Evolutionary conservation across 1,140 invertebrate genomes (phyloP).

Genomic region (Lutraria rhynchaena): DNA sequence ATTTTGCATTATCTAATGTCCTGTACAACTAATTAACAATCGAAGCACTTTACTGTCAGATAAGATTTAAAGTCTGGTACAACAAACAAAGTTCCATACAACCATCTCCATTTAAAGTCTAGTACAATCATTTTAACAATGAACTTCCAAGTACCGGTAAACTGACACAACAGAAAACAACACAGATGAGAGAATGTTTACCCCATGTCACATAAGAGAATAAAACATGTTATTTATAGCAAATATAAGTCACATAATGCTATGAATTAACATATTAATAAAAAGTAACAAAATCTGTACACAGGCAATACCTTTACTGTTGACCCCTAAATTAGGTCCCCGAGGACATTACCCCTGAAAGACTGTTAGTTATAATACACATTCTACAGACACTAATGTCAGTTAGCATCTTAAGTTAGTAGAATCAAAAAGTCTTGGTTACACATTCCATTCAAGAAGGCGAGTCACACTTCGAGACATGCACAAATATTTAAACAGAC

Average conservation of each 20-base stretch:
- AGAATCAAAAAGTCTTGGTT: constrained; percentile 8
- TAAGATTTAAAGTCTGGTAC: too few relatives aligned
- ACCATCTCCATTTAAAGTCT: too few relatives aligned
- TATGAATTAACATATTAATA: neutral
- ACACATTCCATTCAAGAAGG: constrained; percentile 4
- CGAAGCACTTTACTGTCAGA: too few relatives aligned
- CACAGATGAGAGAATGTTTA: too few relatives aligned
- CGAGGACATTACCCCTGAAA: constrained; percentile 1
- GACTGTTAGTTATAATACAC: constrained; percentile 38
- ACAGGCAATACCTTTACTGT: neutral
- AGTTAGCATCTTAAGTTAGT: neutral
- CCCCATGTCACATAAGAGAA: constrained; percentile 16
- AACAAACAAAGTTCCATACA: too few relatives aligned
- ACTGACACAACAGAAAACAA: too few relatives aligned
- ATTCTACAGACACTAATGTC: neutral
- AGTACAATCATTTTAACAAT: too few relatives aligned
- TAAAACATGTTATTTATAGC: neutral
- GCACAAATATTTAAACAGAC: constrained; percentile 11
- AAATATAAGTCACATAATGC: neutral
- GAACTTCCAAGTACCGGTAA: too few relatives aligned
- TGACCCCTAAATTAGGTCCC: neutral
- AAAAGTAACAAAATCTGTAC: neutral
- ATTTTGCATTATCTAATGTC: too few relatives aligned
- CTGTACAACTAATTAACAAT: too few relatives aligned
- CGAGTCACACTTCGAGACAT: constrained; percentile 10